Base-by-base conservation (phyloP, 2,888 invertebrate species). In the Drosophila fulvimacula region DNA sequence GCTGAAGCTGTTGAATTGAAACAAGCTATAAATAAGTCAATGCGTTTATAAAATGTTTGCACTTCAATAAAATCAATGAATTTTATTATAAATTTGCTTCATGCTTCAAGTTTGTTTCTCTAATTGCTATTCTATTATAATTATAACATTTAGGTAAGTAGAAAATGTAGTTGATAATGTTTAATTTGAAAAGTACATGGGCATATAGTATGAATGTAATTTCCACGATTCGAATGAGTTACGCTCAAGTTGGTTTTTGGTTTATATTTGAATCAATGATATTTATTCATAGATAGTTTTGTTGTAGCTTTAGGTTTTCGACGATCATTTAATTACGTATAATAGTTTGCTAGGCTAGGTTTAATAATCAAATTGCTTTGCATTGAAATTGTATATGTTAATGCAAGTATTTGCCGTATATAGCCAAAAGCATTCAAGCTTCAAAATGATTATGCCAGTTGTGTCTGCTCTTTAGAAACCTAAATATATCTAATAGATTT, bases 371-470 rank as follows among this genome's bases (percentile, higher is more conserved):
- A 85, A 85, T 88, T 88, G 82, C 86, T 88, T 81, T 59, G 67
- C 68, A 77, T 68, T 69, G 61, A 38, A 55, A 63, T 61, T 46
- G 38, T 27, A 36, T 39, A 44, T 53, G 10, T 52, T 56, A 58
- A 34, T 53, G 55, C 24, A 65, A 69, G 13, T 74, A 59, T 56
- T 65, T 74, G 59, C 74, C 53, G 60, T 64, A 55, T 60, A 76
- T 67, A 86, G 83, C 86, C 70, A 60, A 77, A 86, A 88, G 83
- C 86, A 69, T 70, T 52, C 32, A 64, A 82, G 65, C 61, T 62
- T 52, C 70, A 68, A 69, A 82, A 76, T 88, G 83, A 88, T 82
- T 85, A 82, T 82, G 86, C 78, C 73, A 49, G 69, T 55, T 71
- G 49, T 69, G n/a, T 13, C 11, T 17, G 34, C 30, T 32, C 46